Evolutionary conservation across 2,113 vertebrate species (phyloP).

Genomic region (western clawed frog (Xenopus tropicalis)): DNA sequence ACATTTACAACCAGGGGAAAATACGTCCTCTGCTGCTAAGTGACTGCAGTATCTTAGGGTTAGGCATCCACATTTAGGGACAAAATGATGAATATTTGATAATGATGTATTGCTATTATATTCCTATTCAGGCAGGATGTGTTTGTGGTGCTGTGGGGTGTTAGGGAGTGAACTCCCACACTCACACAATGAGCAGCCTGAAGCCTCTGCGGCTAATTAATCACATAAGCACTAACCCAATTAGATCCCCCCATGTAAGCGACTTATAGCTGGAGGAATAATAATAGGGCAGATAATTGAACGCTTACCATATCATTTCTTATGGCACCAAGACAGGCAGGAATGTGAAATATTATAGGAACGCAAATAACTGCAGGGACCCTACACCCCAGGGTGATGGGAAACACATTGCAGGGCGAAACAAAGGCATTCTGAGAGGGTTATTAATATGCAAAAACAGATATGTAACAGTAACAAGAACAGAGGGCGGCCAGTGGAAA

Average conservation of each 20-base stretch:
- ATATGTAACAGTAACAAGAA: too few relatives aligned
- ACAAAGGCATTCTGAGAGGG: background rate
- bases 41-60: too few relatives aligned
- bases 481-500: too few relatives aligned
- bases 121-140: too few relatives aligned
- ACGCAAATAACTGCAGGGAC: slow-evolving; percentile 29
- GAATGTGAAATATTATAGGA: slow-evolving; percentile 40
- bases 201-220: slow-evolving; percentile 29
- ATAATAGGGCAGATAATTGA: slow-evolving; percentile 5
- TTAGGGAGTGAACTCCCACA: too few relatives aligned
- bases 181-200: slow-evolving; percentile 17
- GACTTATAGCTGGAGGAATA: slow-evolving; percentile 9
- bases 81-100: too few relatives aligned
- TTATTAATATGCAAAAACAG: background rate
- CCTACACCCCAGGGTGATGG: background rate
- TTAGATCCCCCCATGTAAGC: slow-evolving; percentile 10
- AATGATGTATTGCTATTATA: too few relatives aligned
- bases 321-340: slow-evolving; percentile 1
- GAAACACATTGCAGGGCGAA: background rate
- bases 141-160: too few relatives aligned
- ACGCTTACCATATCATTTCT: slow-evolving; percentile 30
- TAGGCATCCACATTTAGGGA: too few relatives aligned
- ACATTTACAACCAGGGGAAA: too few relatives aligned
- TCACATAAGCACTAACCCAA: slow-evolving; percentile 24
- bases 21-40: too few relatives aligned